phyloP scores from a whole-genome alignment of 2,888 invertebrate species.

The Drosophila niveifrons region DNA sequence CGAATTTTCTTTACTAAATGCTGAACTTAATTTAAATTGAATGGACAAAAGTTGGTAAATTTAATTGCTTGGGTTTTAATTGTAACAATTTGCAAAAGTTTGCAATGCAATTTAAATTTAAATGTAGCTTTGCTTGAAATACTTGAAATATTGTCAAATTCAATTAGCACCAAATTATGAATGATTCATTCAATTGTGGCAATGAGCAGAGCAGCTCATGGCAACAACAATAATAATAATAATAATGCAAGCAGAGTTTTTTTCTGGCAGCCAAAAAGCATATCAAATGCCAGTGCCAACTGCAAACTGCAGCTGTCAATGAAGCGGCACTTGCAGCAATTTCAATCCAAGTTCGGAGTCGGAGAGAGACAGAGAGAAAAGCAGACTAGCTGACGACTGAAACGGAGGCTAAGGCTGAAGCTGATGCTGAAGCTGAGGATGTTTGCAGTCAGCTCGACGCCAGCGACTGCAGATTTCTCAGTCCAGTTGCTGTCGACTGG shows the following conservation, averaged over 20 bases:
- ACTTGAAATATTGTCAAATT: not conserved
- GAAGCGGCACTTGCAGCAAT: conserved; percentile 1
- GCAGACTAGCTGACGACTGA: conserved; percentile 63
- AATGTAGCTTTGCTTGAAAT: too few species aligned
- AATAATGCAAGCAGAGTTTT: not conserved
- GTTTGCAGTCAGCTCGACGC: conserved; percentile 45
- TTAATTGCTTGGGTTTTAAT: too few species aligned
- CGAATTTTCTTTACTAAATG: too few species aligned
- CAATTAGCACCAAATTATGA: conserved; percentile 9
- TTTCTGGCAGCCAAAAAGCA: conserved; percentile 29
- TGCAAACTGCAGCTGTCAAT: conserved; percentile 51
- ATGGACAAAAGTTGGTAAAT: too few species aligned
- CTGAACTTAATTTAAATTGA: too few species aligned
- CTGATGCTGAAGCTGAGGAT: conserved; percentile 45
- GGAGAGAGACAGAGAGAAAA: not conserved
- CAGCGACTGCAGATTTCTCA: conserved; percentile 13
- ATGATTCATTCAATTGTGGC: conserved; percentile 13
- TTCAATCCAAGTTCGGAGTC: not conserved
- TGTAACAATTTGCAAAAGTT: too few species aligned
- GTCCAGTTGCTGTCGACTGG: not conserved
- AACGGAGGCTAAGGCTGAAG: conserved; percentile 43
- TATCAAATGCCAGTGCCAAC: conserved; percentile 30
- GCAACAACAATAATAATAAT: not conserved
- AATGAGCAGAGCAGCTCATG: not conserved
- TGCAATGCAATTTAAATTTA: too few species aligned